Conservation (phyloP, 2,113 vertebrate genomes). For the Bos taurus region ARS-UCD2.0 NC_037332.1:56882501-56883000, state of each 20-base stretch:
- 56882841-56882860: background rate
- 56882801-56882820: background rate
- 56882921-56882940: too few relatives aligned
- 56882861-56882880: background rate
- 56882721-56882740: background rate
- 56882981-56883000: too few relatives aligned
- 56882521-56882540: background rate
- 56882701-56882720: slow-evolving; percentile 28
- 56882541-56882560: background rate
- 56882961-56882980: too few relatives aligned
- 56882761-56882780: background rate
- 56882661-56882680: background rate
- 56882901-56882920: background rate
- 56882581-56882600: background rate
- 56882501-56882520: background rate
- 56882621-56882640: background rate
- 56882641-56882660: background rate
- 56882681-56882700: background rate
- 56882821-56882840: background rate
- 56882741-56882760: background rate
- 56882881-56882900: background rate
- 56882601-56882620: background rate
- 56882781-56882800: background rate
- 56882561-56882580: background rate
- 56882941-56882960: too few relatives aligned